A percentile compares a stretch with the other conserved stretches of the same genome.
Conservation (phyloP, 2,888 invertebrate genomes). For the Drosophila mercatorum region DNA sequence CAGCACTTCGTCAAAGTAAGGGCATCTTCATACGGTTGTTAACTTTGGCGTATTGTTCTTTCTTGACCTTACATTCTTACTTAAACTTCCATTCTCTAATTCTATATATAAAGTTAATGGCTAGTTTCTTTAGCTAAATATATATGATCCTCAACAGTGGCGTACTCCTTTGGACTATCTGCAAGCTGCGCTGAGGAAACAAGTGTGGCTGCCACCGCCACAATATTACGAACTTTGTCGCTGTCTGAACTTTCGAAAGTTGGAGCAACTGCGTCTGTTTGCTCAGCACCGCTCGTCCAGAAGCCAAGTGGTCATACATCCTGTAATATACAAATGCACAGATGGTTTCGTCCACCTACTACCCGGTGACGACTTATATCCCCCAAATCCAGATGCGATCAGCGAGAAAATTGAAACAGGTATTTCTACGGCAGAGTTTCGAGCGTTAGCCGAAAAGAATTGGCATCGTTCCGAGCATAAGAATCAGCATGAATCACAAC, state of each 20-base stretch:
- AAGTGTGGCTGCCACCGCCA: slow-evolving; percentile 88
- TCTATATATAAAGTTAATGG: too few species aligned
- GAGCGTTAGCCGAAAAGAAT: slow-evolving; percentile 64
- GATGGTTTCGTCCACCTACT: slow-evolving; percentile 87
- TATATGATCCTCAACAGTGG: slow-evolving; percentile 87
- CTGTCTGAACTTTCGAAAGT: slow-evolving; percentile 86
- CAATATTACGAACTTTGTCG: slow-evolving; percentile 91
- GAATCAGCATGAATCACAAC: slow-evolving; percentile 47
- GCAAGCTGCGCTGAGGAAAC: slow-evolving; percentile 52
- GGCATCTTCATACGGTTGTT: too few species aligned
- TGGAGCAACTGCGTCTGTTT: slow-evolving; percentile 87
- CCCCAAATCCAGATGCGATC: slow-evolving; percentile 80
- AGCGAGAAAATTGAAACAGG: slow-evolving; percentile 63
- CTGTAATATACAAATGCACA: slow-evolving; percentile 86
- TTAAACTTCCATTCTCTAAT: too few species aligned
- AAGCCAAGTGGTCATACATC: slow-evolving; percentile 86
- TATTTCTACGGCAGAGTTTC: slow-evolving; percentile 79
- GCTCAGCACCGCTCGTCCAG: slow-evolving; percentile 86
- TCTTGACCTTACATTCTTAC: too few species aligned
- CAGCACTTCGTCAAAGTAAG: too few species aligned
- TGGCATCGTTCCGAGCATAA: slow-evolving; percentile 79
- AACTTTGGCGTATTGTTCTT: too few species aligned
- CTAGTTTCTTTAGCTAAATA: not conserved
- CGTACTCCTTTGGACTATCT: slow-evolving; percentile 86
- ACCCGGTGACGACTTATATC: slow-evolving; percentile 87